These are phyloP conservation scores for Ennomos erosarius DNA, from an alignment of 2,888 invertebrate species.

Conservation along the genomic window DNA sequence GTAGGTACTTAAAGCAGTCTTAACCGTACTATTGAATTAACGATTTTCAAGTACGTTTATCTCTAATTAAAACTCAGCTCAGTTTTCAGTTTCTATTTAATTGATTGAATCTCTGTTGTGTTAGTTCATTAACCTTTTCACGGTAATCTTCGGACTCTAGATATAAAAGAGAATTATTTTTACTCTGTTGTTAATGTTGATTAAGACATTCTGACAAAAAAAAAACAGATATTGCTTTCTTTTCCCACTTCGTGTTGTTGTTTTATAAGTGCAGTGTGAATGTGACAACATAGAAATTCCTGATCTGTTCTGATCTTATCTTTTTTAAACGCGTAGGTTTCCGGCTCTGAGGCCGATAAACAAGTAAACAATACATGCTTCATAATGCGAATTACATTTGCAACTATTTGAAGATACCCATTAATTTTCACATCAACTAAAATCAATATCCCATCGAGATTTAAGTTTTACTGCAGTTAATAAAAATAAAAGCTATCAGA, in stretches of 20 bases:
- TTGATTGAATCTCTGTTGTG: slow-evolving; percentile 23
- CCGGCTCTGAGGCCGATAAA: no score
- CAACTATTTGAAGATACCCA: slow-evolving; percentile 6
- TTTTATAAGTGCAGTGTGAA: no score
- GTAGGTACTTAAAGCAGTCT: slow-evolving; percentile 20
- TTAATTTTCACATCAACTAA: slow-evolving; percentile 21
- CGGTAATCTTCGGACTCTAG: slow-evolving; percentile 6
- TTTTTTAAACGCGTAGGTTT: no score
- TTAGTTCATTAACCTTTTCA: slow-evolving; percentile 15
- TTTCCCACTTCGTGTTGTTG: no score
- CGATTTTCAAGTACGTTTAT: slow-evolving; percentile 28
- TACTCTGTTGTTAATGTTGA: background rate
- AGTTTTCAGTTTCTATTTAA: slow-evolving; percentile 23
- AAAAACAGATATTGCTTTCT: no score
- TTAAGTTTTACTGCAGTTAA: slow-evolving; percentile 28
- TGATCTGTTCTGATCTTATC: no score
- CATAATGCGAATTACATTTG: background rate
- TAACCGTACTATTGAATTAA: slow-evolving; percentile 25
- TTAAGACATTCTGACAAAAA: no score
- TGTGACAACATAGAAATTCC: no score
- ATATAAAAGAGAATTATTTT: background rate
- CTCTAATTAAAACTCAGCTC: slow-evolving; percentile 33
- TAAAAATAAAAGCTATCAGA: slow-evolving; percentile 32
- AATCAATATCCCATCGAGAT: slow-evolving; percentile 30
- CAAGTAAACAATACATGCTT: no score